phyloP scores from a whole-genome alignment of 1,140 invertebrate species.

The Colletes latitarsis region DNA sequence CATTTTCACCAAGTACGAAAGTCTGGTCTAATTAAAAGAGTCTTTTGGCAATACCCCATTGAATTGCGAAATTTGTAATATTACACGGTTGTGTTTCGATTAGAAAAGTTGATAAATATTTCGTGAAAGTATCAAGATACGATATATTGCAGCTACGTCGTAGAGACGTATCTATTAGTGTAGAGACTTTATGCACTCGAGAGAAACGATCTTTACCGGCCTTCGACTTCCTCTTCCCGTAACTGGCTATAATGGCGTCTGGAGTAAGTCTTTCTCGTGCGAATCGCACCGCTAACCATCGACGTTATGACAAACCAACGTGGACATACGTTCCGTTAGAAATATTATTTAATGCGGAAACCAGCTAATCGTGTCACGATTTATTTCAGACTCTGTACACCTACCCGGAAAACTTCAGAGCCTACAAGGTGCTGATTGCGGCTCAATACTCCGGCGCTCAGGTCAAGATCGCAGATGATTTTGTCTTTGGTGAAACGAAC shows the following conservation, averaged over 20 bases:
- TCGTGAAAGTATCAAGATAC: neutral
- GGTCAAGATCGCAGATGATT: conserved; percentile 91
- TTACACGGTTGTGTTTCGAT: neutral
- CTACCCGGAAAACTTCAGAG: conserved; percentile 97
- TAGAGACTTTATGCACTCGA: conserved; percentile 23
- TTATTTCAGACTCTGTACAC: conserved; percentile 96
- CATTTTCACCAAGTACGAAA: neutral
- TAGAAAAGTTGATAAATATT: neutral
- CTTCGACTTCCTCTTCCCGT: conserved; percentile 79
- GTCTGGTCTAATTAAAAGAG: neutral
- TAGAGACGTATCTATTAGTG: conserved; percentile 17
- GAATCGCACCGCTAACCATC: conserved; percentile 78
- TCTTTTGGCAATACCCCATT: no score
- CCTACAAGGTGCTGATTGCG: conserved; percentile 96
- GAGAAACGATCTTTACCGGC: conserved; percentile 73
- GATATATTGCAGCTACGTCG: neutral
- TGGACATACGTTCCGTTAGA: neutral
- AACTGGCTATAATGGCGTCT: conserved; percentile 81
- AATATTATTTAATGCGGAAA: neutral
- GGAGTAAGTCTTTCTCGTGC: conserved; percentile 80
- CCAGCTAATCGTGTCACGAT: conserved; percentile 66
- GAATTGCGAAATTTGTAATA: no score
- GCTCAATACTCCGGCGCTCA: conserved; percentile 95
- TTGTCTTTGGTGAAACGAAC: conserved; percentile 97
- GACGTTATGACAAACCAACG: conserved; percentile 46